A percentile compares a stretch with the other conserved stretches of the same genome.
Evolutionary conservation across 2,797 vertebrate genomes (phyloP).

Genomic region (Xerus rutilus): DNA sequence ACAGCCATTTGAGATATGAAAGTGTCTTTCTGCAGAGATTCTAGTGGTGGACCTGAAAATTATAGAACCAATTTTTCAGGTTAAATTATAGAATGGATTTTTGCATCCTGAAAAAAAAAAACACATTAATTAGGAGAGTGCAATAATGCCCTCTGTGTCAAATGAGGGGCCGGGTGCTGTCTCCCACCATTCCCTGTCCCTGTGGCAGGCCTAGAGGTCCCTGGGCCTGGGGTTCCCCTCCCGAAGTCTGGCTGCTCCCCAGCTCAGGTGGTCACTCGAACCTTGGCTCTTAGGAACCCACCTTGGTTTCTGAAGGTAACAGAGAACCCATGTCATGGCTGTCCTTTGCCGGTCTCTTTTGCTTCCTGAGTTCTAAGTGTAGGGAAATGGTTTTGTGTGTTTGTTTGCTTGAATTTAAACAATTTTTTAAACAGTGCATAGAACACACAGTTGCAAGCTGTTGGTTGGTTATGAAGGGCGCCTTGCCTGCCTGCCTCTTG

Average conservation of each 20-base stretch:
- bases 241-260: not conserved
- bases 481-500: not conserved
- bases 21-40: not conserved
- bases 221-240: not conserved
- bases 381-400: not conserved
- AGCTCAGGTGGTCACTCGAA: not conserved
- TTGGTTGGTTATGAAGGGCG: not conserved
- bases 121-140: not conserved
- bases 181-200: not conserved
- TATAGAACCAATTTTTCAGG: too few relatives aligned
- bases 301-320: not conserved
- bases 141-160: not conserved
- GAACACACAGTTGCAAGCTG: not conserved
- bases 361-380: not conserved
- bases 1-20: not conserved
- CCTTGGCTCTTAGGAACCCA: not conserved
- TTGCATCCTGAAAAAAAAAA: not conserved
- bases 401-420: not conserved
- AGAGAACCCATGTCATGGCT: not conserved
- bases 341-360: not conserved
- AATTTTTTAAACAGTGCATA: not conserved
- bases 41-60: not conserved
- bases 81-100: not conserved
- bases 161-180: not conserved
- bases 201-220: not conserved